Evolutionary conservation across 2,113 vertebrate genomes (phyloP), one percentile per base, ranked within the genome.

Genomic region (Heteronetta atricapilla): DNA sequence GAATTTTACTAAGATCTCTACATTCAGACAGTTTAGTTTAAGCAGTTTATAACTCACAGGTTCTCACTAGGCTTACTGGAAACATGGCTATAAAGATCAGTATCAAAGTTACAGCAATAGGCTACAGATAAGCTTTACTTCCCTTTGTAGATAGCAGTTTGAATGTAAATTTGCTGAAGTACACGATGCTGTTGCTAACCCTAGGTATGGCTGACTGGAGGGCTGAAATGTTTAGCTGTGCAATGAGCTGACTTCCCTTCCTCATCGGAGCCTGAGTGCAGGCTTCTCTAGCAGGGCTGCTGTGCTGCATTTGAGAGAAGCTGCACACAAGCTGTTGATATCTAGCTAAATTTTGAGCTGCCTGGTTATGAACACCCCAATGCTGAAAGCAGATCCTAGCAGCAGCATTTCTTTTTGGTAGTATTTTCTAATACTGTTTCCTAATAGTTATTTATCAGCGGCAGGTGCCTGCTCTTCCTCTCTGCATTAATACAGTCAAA

Each of bases 381-480:
- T 22, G 40, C 90, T 85, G 77, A 93, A 89, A 94, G 46, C 26
- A 40, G 67, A 85, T 63, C 64, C 73, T 42, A 86, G 80, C 73
- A 85, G 84, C 59, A 36, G 31, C 75, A 83, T 90, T 96, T 89
- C 92, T 90, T 23, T 74, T 84, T 56, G 46, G 70, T 68, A 76
- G 63, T 94, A 50, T 93, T 95, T 91, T 92, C 91, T 91, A 88
- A 88, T 58, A 86, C 80, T 80, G 67, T 91, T 96, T 92, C 94
- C 89, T 92, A 87, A 66, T 68, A 90, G 74, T 92, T 93, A 93
- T 90, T 96, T 90, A 87, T 85, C 96, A 72, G 89, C 92, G 82
- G 74, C 92, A 94, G 89, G 81, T 91, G 86, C 76, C 82, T 60
- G 63, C 48, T 90, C 42, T 96, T 94, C 89, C 66, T 88, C 69